These are phyloP conservation scores for Proteles cristata DNA, from an alignment of 2,113 vertebrate species.

Conservation along the genomic window DNA sequence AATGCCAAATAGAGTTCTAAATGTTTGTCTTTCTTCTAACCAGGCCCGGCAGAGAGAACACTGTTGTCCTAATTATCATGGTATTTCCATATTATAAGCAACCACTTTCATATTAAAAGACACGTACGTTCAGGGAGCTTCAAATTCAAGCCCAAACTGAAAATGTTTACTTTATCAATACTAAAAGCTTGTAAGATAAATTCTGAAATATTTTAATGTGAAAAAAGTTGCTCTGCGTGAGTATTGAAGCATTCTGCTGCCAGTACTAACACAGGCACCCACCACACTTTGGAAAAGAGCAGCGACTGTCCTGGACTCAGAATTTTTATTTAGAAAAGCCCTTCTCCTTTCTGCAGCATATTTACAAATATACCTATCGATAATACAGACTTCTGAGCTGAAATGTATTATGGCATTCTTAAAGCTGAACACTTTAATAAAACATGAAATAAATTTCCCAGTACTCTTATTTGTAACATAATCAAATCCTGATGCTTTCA, in stretches of 20 bases:
- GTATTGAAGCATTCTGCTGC: background rate
- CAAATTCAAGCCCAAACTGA: background rate
- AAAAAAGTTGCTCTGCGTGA: background rate
- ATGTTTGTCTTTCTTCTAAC: background rate
- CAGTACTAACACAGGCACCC: background rate
- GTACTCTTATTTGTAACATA: background rate
- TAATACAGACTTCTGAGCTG: background rate
- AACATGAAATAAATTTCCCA: background rate
- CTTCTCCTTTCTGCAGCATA: background rate
- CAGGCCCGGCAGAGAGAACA: too few relatives aligned
- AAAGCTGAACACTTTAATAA: background rate
- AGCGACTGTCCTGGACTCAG: background rate
- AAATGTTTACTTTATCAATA: background rate
- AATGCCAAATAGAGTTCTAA: background rate
- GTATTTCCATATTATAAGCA: background rate
- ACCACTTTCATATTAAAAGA: background rate
- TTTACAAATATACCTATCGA: background rate
- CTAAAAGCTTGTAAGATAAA: background rate
- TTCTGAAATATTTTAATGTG: background rate
- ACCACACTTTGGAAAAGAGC: background rate
- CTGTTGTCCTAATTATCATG: too few relatives aligned
- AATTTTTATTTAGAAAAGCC: background rate
- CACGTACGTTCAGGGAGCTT: background rate
- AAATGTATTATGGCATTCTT: background rate
- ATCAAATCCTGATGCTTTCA: background rate